Conservation (phyloP, 2,888 invertebrate genomes). For the Tinea trinotella region DNA sequence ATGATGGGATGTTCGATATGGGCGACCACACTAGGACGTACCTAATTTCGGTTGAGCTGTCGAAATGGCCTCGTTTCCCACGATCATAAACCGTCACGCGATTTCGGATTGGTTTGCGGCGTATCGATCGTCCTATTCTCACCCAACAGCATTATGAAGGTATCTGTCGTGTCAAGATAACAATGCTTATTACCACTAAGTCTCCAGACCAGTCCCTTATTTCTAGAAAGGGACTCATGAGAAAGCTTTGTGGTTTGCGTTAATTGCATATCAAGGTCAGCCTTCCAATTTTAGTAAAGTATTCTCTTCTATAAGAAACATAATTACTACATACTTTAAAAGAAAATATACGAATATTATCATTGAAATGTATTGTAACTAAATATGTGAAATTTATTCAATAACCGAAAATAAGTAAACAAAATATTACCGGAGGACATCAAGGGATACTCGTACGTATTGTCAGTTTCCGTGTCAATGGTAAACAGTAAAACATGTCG, state of each 20-base stretch:
- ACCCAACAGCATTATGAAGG: slow-evolving; percentile 28
- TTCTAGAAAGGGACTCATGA: not conserved
- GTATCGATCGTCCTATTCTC: slow-evolving; percentile 15
- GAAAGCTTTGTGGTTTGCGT: not conserved
- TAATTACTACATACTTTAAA: too few species aligned
- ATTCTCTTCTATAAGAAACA: too few species aligned
- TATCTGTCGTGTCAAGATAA: slow-evolving; percentile 37
- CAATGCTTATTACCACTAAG: slow-evolving; percentile 10
- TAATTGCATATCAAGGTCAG: not conserved
- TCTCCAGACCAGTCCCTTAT: not conserved
- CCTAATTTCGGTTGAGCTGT: slow-evolving; percentile 28
- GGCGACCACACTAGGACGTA: not conserved
- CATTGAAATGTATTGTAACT: too few species aligned
- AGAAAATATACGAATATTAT: not conserved
- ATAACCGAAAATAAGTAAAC: slow-evolving; percentile 3
- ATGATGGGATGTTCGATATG: too few species aligned
- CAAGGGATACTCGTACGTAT: not conserved
- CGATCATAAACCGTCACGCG: slow-evolving; percentile 35
- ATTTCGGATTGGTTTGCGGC: slow-evolving; percentile 36
- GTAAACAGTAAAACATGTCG: not conserved
- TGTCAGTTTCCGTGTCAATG: slow-evolving; percentile 1
- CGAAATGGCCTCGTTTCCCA: slow-evolving; percentile 33
- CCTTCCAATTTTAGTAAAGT: not conserved
- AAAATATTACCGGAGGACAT: not conserved
- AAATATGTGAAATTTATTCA: not conserved